These are phyloP conservation scores for Agrenia bidenticulata DNA, from an alignment of 2,888 invertebrate species.

Conservation along the genomic window DNA sequence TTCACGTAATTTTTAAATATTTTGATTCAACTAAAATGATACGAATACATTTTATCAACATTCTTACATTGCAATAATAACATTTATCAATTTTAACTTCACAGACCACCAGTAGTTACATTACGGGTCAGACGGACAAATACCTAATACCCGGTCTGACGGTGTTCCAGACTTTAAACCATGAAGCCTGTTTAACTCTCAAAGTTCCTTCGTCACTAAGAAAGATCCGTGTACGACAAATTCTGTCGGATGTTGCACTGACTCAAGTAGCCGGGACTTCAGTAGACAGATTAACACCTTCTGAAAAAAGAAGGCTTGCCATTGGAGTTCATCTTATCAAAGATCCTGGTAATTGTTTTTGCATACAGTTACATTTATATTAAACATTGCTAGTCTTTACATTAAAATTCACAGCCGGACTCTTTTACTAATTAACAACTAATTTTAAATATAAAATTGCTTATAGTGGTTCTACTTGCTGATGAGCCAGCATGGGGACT, in stretches of 20 bases:
- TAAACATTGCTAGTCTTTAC: too few relatives aligned
- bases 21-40: too few relatives aligned
- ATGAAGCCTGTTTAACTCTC: constrained; percentile 66
- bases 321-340: constrained; percentile 90
- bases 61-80: too few relatives aligned
- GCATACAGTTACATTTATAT: constrained; percentile 9
- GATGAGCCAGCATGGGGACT: constrained; percentile 94
- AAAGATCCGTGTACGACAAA: constrained; percentile 83
- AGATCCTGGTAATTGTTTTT: constrained; percentile 77
- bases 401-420: too few relatives aligned
- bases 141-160: constrained; percentile 72
- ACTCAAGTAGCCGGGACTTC: constrained; percentile 69
- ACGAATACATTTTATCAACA: background rate
- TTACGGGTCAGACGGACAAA: constrained; percentile 47
- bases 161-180: constrained; percentile 79
- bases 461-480: constrained; percentile 76
- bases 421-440: too few relatives aligned
- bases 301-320: constrained; percentile 84
- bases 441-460: too few relatives aligned
- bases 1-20: constrained; percentile 74
- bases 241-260: constrained; percentile 88
- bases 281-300: constrained; percentile 55
- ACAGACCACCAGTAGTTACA: constrained; percentile 48
- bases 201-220: constrained; percentile 74
- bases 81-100: constrained; percentile 3